Evolutionary conservation across 2,888 invertebrate species (phyloP).

Genomic region (Ischnura elegans): DNA sequence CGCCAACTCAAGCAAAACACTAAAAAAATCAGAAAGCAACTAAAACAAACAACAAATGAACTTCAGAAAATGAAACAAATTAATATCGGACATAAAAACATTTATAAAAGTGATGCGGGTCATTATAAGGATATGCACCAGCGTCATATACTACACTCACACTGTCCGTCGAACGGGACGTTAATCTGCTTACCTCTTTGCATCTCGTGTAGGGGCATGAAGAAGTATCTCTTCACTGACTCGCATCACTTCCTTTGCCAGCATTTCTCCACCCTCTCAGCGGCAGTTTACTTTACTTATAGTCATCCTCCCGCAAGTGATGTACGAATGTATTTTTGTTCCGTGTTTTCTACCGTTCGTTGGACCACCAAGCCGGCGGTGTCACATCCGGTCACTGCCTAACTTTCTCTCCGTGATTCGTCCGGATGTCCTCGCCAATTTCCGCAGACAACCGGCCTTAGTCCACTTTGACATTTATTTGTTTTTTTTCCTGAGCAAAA

Average conservation of each 20-base stretch:
- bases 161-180: too few relatives aligned
- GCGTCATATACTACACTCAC: too few relatives aligned
- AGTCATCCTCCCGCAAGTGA: not conserved
- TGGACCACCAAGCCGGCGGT: not conserved
- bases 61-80: too few relatives aligned
- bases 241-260: not conserved
- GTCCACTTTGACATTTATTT: not conserved
- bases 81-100: too few relatives aligned
- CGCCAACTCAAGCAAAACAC: too few relatives aligned
- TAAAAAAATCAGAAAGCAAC: too few relatives aligned
- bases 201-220: too few relatives aligned
- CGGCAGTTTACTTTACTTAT: not conserved
- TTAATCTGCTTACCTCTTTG: too few relatives aligned
- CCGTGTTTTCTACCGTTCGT: not conserved
- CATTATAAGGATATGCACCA: too few relatives aligned
- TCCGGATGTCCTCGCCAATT: not conserved
- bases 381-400: not conserved
- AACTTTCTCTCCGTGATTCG: not conserved
- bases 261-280: not conserved
- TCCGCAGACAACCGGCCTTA: not conserved
- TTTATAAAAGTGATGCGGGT: too few relatives aligned
- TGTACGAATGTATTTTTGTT: not conserved
- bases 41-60: too few relatives aligned
- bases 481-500: too few relatives aligned
- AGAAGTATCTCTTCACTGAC: not conserved